Conservation (phyloP, 2,797 vertebrate species). For the Peromyscus attwateri region DNA sequence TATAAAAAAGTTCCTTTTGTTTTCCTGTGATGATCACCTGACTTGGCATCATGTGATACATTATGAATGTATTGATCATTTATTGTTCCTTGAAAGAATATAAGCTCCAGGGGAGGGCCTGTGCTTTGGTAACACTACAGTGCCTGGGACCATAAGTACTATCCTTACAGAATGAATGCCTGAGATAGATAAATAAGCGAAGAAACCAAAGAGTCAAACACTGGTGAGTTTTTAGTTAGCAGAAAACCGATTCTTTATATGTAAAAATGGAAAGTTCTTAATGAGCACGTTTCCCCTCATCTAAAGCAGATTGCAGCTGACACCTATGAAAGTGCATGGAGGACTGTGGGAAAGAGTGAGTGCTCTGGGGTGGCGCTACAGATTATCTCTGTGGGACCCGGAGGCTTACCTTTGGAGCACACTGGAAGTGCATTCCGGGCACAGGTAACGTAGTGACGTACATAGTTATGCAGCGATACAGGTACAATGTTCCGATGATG, state of each 20-base stretch:
- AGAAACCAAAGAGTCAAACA: background rate
- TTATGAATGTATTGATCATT: background rate
- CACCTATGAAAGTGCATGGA: background rate
- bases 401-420: constrained; percentile 96
- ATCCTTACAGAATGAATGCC: background rate
- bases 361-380: background rate
- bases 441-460: constrained; percentile 98
- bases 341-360: background rate
- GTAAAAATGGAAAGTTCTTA: constrained; percentile 4
- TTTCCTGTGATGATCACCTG: background rate
- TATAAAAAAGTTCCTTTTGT: background rate
- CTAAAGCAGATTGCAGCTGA: background rate
- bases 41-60: background rate
- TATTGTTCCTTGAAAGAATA: background rate
- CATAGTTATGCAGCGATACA: constrained; percentile 99
- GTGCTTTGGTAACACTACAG: background rate
- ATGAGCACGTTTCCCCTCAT: background rate
- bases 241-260: background rate
- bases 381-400: fast-evolving
- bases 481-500: constrained; percentile 96
- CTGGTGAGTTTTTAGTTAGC: background rate
- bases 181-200: background rate
- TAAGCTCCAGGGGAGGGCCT: background rate
- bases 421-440: constrained; percentile 97
- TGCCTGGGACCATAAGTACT: background rate